Evolutionary conservation across 92 coral and sea anemone genomes (phyloP), one percentile per base, ranked within the genome.

Genomic region (Porites lobata): DNA sequence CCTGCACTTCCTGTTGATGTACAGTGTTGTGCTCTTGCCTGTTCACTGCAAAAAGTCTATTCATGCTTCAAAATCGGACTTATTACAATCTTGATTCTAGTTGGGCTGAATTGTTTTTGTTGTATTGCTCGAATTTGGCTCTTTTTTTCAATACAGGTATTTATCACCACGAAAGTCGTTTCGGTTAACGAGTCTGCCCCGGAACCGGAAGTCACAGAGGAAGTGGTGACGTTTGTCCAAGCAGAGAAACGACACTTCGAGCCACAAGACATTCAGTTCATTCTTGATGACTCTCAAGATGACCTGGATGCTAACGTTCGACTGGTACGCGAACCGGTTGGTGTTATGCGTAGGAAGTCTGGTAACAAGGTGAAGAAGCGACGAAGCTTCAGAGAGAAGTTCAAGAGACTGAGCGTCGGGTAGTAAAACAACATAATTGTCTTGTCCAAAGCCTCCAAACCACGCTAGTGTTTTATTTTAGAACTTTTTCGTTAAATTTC

Each of bases 291-390:
- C 61, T 56, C 94, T 32, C 88, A 81, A 54, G 93, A 89, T 61
- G 74, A 77, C 62, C 73, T 85, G 75, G 78, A 65, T 68, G 85
- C 88, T 52, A 72, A 61, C 59, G 70, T 52, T 62, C 65, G 50
- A 13, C 43, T 71, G 53, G 54, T 53, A 2, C 87, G 70, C 51
- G 73, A 84, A 50, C 87, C 87, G 29, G 87, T 74, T 19, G 73
- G 73, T 12, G 24, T 84, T 22, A 84, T 85, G 26, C 89, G 89
- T 21, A 90, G 90, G 79, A 90, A 86, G 90, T 90, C 86, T 64
- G 84, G 96, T 53, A 93, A 87, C 89, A 93, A 93, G 73, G 96
- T 93, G 50, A 93, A 93, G 89, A 93, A 93, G 80, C 88, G 96
- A 77, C 76, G 91, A 82, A 93, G 96, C 53, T 93, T 93, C 64